These are phyloP conservation scores for Macrochelys suwanniensis DNA, from an alignment of 2,797 vertebrate species.

Conservation along the genomic window DNA sequence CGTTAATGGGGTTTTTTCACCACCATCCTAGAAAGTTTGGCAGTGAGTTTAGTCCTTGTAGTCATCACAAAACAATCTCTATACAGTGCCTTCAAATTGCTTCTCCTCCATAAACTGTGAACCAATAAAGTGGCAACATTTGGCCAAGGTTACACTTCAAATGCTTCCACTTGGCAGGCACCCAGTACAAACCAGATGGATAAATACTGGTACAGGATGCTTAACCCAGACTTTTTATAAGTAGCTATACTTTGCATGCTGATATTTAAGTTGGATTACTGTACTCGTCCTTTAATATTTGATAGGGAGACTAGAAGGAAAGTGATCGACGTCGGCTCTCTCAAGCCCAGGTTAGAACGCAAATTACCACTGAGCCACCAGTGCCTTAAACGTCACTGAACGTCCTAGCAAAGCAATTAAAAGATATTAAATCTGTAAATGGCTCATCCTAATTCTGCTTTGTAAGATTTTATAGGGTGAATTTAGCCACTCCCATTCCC, in stretches of 20 bases:
- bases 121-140: background rate
- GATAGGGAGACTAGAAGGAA: slow-evolving; percentile 1
- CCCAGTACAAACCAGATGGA: slow-evolving; percentile 36
- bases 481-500: background rate
- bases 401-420: background rate
- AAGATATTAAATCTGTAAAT: background rate
- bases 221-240: slow-evolving; percentile 3
- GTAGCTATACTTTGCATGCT: slow-evolving; percentile 7
- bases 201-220: slow-evolving; percentile 2
- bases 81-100: accelerated
- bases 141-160: slow-evolving; percentile 30
- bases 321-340: background rate
- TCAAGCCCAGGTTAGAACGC: background rate
- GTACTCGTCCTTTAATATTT: slow-evolving; percentile 32
- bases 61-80: accelerated
- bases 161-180: slow-evolving; percentile 24
- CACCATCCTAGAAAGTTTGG: background rate
- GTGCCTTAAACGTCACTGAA: background rate
- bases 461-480: background rate
- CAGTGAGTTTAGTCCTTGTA: accelerated
- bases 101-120: background rate
- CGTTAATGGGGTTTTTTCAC: background rate
- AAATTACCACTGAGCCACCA: background rate
- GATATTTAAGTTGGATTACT: slow-evolving; percentile 33
- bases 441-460: background rate